Conservation (phyloP, 2,888 invertebrate genomes). For the Lymantria monacha region DNA sequence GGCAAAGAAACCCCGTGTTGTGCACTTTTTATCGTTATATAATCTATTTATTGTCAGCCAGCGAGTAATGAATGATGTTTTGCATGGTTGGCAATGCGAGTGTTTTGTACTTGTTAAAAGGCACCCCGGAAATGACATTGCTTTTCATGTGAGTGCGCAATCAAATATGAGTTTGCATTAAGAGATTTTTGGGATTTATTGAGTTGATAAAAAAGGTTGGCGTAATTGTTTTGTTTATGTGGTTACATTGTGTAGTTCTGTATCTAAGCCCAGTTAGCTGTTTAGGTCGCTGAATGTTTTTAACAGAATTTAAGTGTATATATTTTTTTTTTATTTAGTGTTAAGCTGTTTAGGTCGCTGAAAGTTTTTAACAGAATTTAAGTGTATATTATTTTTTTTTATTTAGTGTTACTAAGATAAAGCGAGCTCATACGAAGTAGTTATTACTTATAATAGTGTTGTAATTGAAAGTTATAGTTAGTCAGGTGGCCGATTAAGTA, state of each 20-base stretch:
- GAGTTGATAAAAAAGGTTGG: constrained; percentile 28
- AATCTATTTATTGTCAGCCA: constrained; percentile 76
- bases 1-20: constrained; percentile 58
- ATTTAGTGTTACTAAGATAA: too few species aligned
- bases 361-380: too few species aligned
- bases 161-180: constrained; percentile 57
- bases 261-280: too few species aligned
- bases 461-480: too few species aligned
- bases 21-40: constrained; percentile 68
- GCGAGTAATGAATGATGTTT: constrained; percentile 72
- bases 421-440: too few species aligned
- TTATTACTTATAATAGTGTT: too few species aligned
- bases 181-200: constrained; percentile 38
- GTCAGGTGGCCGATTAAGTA: too few species aligned
- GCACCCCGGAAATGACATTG: constrained; percentile 48
- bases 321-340: too few species aligned
- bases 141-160: constrained; percentile 59
- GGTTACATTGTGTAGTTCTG: neutral
- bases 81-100: constrained; percentile 65
- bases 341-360: too few species aligned
- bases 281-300: too few species aligned
- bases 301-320: too few species aligned
- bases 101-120: constrained; percentile 60
- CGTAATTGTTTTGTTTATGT: constrained; percentile 27
- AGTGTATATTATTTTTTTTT: too few species aligned